phyloP scores from a whole-genome alignment of 2,888 invertebrate species.

The Conomelus anceps region DNA sequence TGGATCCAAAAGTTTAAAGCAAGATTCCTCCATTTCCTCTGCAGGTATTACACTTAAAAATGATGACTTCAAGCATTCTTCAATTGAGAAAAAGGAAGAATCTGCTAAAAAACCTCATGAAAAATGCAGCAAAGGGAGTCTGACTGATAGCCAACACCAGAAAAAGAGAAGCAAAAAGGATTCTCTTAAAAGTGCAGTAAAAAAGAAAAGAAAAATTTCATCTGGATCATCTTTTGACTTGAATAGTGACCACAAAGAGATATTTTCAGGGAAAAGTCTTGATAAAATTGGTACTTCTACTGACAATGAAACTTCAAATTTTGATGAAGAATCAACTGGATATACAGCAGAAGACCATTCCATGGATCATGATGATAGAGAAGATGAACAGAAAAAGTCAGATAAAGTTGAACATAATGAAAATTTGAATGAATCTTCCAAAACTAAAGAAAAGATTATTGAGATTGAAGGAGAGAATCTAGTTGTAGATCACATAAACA shows the following conservation, averaged over 20 bases:
- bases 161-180: background rate
- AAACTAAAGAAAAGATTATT: background rate
- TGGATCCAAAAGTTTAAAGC: background rate
- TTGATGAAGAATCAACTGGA: background rate
- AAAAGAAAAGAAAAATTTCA: background rate
- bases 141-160: background rate
- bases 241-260: background rate
- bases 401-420: background rate
- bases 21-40: background rate
- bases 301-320: no score
- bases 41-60: background rate
- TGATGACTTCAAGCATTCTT: background rate
- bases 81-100: background rate
- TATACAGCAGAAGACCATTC: background rate
- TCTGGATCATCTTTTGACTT: background rate
- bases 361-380: background rate
- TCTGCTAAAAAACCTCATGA: background rate
- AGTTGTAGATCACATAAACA: background rate
- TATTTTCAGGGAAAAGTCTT: background rate
- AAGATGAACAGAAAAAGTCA: background rate
- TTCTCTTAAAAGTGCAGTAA: background rate
- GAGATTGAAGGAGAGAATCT: background rate
- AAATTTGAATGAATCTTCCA: background rate
- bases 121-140: background rate
- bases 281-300: background rate